Conservation (phyloP, 2,888 invertebrate species). For the Phengaris arion region DNA sequence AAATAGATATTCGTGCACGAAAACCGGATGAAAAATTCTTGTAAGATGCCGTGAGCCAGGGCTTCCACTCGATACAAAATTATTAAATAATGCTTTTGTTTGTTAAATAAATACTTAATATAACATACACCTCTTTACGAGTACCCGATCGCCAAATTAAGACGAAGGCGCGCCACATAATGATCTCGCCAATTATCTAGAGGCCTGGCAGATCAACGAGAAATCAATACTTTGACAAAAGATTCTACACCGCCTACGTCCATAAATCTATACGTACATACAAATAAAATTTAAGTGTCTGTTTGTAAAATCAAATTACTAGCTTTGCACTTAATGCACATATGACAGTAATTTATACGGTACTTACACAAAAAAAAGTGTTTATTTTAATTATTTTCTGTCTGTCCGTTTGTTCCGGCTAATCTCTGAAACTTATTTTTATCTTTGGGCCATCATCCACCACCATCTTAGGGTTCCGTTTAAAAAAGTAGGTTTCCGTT, state of each 20-base stretch:
- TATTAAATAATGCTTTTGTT: background rate
- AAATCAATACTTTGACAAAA: conserved; percentile 24
- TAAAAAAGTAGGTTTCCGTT: no score
- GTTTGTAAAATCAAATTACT: no score
- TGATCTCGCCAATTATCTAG: conserved; percentile 21
- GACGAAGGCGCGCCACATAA: conserved; percentile 24
- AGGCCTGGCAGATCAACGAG: conserved; percentile 23
- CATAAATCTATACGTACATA: background rate
- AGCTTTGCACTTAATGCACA: no score
- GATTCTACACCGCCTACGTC: background rate
- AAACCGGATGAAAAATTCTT: conserved; percentile 28
- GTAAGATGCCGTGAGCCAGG: conserved; percentile 14
- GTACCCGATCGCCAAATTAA: conserved; percentile 15
- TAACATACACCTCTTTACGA: background rate
- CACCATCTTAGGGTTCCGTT: no score
- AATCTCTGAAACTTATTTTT: no score
- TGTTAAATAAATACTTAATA: background rate
- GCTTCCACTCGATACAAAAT: background rate
- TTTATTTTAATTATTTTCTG: no score
- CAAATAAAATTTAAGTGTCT: no score
- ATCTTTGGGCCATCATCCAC: no score
- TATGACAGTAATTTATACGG: no score
- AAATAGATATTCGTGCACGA: conserved; percentile 24
- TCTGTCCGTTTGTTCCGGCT: no score
- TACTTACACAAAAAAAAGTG: no score